Evolutionary conservation across 2,113 vertebrate species (phyloP), one percentile per base, ranked within the genome.

Genomic region (Phylloscopus trochiloides): DNA sequence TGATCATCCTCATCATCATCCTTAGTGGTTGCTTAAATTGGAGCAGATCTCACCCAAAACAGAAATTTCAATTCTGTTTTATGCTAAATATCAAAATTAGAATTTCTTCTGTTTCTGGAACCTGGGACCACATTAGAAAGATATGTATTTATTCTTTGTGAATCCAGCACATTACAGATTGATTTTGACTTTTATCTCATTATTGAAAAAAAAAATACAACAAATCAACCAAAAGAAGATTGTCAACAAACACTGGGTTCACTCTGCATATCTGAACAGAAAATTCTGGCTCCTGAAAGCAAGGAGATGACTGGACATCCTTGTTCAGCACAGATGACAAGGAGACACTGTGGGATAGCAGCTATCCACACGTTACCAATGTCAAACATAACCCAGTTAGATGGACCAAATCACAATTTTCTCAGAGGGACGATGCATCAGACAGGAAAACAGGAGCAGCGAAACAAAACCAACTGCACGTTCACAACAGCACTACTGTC

Each of bases 311-410:
- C 32, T 65, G 50, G 31, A 48, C 36, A 68, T 36, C 31, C n/a
- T 78, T 59, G 65, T 61, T 36, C 47, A 40, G 43, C 59, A 76
- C 50, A 43, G 50, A 54, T 71, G 68, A 77, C 85, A 90, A 62
- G 51, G 29, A 68, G 32, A 72, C 42, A 67, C 40, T 18, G 43
- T 19, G 48, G 8, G 57, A 67, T 3, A 90, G 55, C 52, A 88
- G 8, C 59, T 20, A 62, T 25, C 81, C 16, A 3, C 38, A 29
- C 0, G 0, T 19, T 58, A 75, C 52, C 54, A 29, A 20, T 38
- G 59, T 52, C 90, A 92, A 75, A 88, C 47, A 40, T 11, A 90
- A 66, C 54, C 74, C 15, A 63, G 70, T 50, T 57, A 50, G 38
- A 85, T 16, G 48, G 74, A 93, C 65, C 51, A 93, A 87, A 90